These are phyloP conservation scores for Ectropis crepuscularia DNA, from an alignment of 2,888 invertebrate genomes.

Conservation along the genomic window DNA sequence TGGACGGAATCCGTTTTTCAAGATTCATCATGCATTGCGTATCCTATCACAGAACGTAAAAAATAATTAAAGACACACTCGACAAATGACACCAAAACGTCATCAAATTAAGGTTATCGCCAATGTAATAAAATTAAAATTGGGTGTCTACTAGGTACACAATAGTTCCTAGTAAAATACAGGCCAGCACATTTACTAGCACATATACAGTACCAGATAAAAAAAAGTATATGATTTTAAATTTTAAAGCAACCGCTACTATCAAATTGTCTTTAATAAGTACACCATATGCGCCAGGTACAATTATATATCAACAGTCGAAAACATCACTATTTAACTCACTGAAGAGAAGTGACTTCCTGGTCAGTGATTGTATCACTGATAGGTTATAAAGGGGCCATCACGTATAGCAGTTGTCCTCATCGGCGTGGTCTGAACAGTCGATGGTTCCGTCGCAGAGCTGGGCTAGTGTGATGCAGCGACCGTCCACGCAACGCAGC, in stretches of 20 bases:
- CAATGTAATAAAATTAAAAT: too few relatives aligned
- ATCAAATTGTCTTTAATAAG: not conserved
- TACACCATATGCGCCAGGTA: not conserved
- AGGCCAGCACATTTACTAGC: too few relatives aligned
- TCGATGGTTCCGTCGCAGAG: slow-evolving; percentile 86
- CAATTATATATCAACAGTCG: not conserved
- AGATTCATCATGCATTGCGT: slow-evolving; percentile 25
- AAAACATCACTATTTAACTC: too few relatives aligned
- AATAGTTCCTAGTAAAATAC: too few relatives aligned
- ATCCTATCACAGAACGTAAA: slow-evolving; percentile 32
- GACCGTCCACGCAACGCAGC: slow-evolving; percentile 86
- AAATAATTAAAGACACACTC: slow-evolving; percentile 6
- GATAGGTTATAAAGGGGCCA: not conserved
- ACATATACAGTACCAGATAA: too few relatives aligned
- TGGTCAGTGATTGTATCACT: too few relatives aligned
- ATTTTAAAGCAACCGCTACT: not conserved
- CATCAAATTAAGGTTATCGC: too few relatives aligned
- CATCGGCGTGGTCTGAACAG: slow-evolving; percentile 87
- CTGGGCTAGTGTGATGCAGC: slow-evolving; percentile 86
- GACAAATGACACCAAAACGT: slow-evolving; percentile 2
- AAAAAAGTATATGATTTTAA: not conserved
- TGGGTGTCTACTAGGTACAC: too few relatives aligned
- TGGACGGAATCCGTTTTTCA: slow-evolving; percentile 29
- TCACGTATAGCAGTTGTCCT: slow-evolving; percentile 86
- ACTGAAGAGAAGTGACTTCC: too few relatives aligned